A percentile compares a stretch with the other conserved stretches of the same genome.
Conservation (phyloP, 1,140 invertebrate species). For the Coboldia fuscipes region DNA sequence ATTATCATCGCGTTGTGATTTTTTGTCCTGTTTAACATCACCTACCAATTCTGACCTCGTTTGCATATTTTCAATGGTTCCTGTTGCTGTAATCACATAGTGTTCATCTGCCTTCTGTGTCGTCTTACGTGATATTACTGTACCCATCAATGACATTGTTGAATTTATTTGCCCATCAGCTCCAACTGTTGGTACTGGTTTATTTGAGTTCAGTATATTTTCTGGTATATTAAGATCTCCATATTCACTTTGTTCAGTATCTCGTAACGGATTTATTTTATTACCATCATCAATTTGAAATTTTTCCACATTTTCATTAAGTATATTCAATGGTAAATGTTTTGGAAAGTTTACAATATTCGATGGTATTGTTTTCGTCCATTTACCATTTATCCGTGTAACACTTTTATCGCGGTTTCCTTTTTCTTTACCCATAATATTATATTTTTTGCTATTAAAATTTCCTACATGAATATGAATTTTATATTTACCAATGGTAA, state of each 20-base stretch:
- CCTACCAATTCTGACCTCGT: too few species aligned
- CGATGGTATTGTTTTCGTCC: not conserved
- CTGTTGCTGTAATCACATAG: conserved; percentile 10
- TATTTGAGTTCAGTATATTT: not conserved
- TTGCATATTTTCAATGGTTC: too few species aligned
- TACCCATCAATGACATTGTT: too few species aligned
- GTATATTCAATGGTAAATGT: not conserved
- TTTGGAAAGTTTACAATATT: not conserved
- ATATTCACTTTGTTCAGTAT: too few species aligned
- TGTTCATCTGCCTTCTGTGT: conserved; percentile 13
- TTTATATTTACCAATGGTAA: not conserved
- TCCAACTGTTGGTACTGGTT: not conserved
- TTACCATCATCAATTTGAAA: not conserved
- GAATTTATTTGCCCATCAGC: not conserved
- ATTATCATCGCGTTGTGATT: too few species aligned
- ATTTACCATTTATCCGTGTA: not conserved
- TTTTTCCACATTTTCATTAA: not conserved
- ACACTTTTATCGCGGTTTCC: not conserved
- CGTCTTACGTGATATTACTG: conserved; percentile 7
- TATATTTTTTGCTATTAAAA: too few species aligned
- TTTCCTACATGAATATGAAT: too few species aligned
- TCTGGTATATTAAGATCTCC: not conserved
- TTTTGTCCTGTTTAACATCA: too few species aligned
- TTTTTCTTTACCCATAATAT: too few species aligned
- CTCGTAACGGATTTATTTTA: too few species aligned